Evolutionary conservation across 2,888 invertebrate species (phyloP), one percentile per base, ranked within the genome.

Genomic region (Elaeidobius kamerunicus): DNA sequence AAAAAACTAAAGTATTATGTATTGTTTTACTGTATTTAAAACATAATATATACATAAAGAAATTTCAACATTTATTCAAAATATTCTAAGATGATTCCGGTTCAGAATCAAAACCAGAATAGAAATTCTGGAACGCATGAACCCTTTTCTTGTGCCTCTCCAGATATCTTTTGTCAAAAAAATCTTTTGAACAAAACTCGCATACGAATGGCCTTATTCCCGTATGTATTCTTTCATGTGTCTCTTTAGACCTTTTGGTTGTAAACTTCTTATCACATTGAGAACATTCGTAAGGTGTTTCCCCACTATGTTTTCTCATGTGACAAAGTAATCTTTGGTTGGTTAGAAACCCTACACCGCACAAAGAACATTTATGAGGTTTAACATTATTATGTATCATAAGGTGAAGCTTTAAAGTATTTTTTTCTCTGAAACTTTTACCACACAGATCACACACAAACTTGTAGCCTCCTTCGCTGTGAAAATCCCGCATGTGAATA

Each of bases 241-340:
- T 9, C n/a, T 46, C 41, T n/a, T 41, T 19, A 9, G 18, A 34
- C 15, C 14, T 14, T 19, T 23, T 48, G 1, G 42, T 19, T 36
- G 78, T 78, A 52, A 78, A 78, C 20, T 76, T 75, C 56, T 77
- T 78, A 30, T 77, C 77, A 39, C 61, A 61, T 6, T 59, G 60
- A 45, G 59, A 59, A 32, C 61, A 60, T 14, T 57, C 60, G 28
- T 60, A 62, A 0, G 60, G 59, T 28, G 60, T 62, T 51, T 79
- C 79, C 15, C 28, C 23, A 40, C 12, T 15, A 6, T 16, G 40
- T 55, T 67, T 68, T 48, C 69, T 65, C 58, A 69, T 69, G 56
- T 72, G 72, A 36, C 69, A 69, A 12, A 75, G 73, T 20, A 79
- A 76, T 65, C 77, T 76, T 23, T 76, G 77, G 52, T 74, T 74